These are phyloP conservation scores for Carassius gibelio DNA, from an alignment of 2,113 vertebrate species.

Conservation along the genomic window DNA sequence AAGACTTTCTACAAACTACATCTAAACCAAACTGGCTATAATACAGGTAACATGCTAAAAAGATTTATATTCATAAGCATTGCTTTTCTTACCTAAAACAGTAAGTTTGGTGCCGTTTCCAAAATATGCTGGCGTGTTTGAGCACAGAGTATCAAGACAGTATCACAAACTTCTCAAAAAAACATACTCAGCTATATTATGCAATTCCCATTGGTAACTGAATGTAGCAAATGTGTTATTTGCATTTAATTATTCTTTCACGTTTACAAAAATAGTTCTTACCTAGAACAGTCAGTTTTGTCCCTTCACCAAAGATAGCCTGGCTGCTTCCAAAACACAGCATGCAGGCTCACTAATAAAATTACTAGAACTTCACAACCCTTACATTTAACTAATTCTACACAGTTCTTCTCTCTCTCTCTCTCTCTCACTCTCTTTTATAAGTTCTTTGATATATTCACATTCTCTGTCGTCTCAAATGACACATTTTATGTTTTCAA, in stretches of 20 bases:
- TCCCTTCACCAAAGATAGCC: constrained; percentile 65
- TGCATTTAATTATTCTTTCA: neutral
- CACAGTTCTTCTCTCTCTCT: neutral
- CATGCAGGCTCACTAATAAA: neutral
- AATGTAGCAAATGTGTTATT: neutral
- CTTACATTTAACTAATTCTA: neutral
- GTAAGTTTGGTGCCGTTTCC: constrained; percentile 47
- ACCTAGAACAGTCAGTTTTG: constrained; percentile 59
- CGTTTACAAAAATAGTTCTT: constrained; percentile 43
- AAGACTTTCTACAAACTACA: neutral
- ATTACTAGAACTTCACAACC: neutral
- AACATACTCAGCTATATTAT: neutral
- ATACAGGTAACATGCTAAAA: neutral
- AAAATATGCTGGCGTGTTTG: constrained; percentile 49
- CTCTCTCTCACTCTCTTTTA: no score
- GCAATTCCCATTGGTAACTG: neutral
- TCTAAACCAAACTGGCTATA: neutral
- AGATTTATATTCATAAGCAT: neutral
- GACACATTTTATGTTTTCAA: neutral
- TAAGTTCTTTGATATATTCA: neutral
- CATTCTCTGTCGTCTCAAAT: neutral
- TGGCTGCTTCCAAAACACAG: constrained; percentile 48
- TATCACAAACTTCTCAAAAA: constrained; percentile 33
- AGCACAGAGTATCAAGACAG: constrained; percentile 55
- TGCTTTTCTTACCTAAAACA: constrained; percentile 61